Percentiles rank a stretch among this genome's conserved stretches.
Evolutionary conservation across 2,113 vertebrate genomes (phyloP).

Genomic region (Tor tambroides): DNA sequence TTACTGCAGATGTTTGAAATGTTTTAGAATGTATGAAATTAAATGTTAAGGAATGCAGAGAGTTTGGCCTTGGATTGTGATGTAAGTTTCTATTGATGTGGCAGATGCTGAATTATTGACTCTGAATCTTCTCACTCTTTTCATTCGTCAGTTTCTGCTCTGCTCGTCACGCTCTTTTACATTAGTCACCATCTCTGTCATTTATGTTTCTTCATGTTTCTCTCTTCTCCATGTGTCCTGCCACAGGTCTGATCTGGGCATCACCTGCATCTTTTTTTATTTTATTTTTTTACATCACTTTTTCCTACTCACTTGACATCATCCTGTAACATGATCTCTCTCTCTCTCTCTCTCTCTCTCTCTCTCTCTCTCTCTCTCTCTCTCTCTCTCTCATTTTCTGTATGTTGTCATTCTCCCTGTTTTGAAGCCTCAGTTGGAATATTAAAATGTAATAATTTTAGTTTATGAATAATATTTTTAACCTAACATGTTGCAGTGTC

Average conservation of each 20-base stretch:
- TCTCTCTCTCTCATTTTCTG: neutral
- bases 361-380: neutral
- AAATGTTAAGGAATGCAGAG: neutral
- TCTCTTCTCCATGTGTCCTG: neutral
- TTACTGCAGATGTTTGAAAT: too few relatives aligned
- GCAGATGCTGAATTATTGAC: neutral
- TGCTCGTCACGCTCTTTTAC: neutral
- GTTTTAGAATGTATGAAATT: neutral
- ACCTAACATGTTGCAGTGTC: neutral
- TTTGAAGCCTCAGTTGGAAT: neutral
- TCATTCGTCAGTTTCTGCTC: neutral
- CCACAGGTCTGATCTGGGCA: neutral
- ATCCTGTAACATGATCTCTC: neutral
- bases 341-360: too few relatives aligned
- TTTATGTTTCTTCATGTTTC: neutral
- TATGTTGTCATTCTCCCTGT: neutral
- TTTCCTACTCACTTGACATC: neutral
- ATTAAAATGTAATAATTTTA: neutral
- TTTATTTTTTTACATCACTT: neutral
- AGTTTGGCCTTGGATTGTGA: neutral
- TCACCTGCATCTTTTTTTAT: neutral
- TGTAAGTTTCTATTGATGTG: conserved; percentile 1
- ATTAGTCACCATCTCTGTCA: neutral
- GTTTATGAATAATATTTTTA: neutral
- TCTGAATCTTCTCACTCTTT: neutral